Conservation (phyloP, 2,113 vertebrate species). For the Gallinago jamesoni region DNA sequence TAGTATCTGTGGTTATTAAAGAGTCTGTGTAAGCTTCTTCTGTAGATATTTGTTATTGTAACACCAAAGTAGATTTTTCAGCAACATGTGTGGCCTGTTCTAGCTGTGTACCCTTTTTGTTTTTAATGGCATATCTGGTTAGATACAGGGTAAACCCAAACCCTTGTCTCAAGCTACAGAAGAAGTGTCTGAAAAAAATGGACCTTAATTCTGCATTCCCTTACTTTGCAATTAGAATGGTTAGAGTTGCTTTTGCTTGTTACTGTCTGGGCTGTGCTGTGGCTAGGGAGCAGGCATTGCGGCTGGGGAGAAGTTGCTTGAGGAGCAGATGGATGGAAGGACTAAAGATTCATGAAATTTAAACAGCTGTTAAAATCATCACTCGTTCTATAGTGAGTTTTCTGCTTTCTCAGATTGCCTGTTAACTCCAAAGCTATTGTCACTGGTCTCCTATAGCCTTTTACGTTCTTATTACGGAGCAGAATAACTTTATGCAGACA, state of each 20-base stretch:
- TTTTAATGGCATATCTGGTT: background rate
- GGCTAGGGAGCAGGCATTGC: background rate
- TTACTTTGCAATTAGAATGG: background rate
- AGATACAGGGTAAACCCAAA: background rate
- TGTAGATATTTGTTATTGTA: background rate
- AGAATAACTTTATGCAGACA: conserved; percentile 29
- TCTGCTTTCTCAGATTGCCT: background rate
- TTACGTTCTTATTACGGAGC: background rate
- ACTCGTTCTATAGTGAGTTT: background rate
- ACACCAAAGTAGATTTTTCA: background rate
- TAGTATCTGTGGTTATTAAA: background rate
- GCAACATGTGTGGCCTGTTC: background rate
- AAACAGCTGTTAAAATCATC: conserved; percentile 3
- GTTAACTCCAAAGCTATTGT: background rate
- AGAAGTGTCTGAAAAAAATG: background rate
- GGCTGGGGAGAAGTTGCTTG: background rate
- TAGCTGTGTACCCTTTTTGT: background rate
- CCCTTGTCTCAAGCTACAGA: background rate
- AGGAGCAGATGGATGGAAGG: background rate
- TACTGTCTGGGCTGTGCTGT: background rate
- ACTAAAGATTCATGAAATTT: background rate
- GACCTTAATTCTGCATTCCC: background rate
- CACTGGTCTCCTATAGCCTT: background rate
- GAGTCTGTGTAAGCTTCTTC: background rate
- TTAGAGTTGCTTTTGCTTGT: background rate